Base-by-base conservation (phyloP, 1,140 invertebrate species). In the Diorhabda carinulata region DNA sequence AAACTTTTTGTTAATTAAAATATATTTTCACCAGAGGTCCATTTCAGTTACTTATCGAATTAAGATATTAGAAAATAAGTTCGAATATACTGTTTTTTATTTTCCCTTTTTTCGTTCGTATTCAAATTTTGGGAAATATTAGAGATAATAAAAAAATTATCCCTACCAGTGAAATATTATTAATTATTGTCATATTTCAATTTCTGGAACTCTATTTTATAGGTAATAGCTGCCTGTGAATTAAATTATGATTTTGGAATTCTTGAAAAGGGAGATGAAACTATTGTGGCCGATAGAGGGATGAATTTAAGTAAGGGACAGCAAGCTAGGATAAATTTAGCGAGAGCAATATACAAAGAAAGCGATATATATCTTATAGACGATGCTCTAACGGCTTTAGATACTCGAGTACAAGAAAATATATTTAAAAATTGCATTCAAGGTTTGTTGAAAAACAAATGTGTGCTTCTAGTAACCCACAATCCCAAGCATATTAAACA, bases 261-360 rank as follows among this genome's bases (percentile, higher is more conserved):
- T 56, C 72, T 77, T 42, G 74, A 74, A 45, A 72, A 69, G 8
- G 88, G 91, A 40, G 94, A 95, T 76, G 84, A 87, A 73, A 94
- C 93, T 0, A 81, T 92, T n/a, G 90, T 96, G 3, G 92, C 92
- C 45, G 94, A 96, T 76, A 85, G 89, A 81, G 94, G 94, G 61
- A 85, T 89, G 7, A 88, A 88, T 47, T 80, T 94, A 3, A 93
- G 90, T 75, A 93, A 92, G 44, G 93, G 96, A 57, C 96, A 98
- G 82, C 91, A 93, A 74, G 94, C 95, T 0, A 87, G 96, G 75
- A 91, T 98, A 3, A 95, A 93, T 77, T 82, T 96, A 44, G 94
- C 94, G 0, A 87, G 94, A 65, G 89, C 93, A n/a, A 84, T 95
- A 3, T 96, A 96, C 80, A 86, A 87, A 63, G 86, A 90, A 80